Percentiles rank a stretch among this genome's conserved stretches.
phyloP scores from a whole-genome alignment of 2,888 invertebrate species.

The Nomada hirtipes region DNA sequence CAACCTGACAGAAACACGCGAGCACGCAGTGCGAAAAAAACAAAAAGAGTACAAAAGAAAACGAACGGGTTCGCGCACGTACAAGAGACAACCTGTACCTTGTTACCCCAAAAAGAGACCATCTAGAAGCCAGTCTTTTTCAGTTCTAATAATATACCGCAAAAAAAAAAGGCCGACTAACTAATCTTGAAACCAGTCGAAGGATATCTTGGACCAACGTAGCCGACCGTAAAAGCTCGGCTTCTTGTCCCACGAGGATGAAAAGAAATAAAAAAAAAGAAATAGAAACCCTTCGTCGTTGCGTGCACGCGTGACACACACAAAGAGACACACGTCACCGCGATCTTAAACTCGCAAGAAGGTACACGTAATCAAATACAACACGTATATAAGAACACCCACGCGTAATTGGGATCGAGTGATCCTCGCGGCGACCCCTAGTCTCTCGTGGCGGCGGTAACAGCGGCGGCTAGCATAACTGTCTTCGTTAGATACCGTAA shows the following conservation, averaged over 20 bases:
- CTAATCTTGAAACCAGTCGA: neutral
- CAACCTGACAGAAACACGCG: neutral
- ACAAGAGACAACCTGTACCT: neutral
- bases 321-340: neutral
- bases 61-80: neutral
- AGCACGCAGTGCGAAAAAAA: neutral
- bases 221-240: too few relatives aligned
- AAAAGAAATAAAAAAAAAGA: too few relatives aligned
- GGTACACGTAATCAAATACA: neutral
- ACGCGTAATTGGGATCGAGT: slow-evolving; percentile 15
- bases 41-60: neutral
- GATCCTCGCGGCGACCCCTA: slow-evolving; percentile 35
- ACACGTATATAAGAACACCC: neutral
- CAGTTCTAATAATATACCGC: neutral
- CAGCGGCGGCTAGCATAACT: slow-evolving; percentile 68
- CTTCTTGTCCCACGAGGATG: neutral
- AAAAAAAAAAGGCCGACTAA: neutral
- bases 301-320: neutral
- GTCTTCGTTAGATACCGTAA: slow-evolving; percentile 72
- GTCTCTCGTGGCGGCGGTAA: slow-evolving; percentile 21
- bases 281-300: neutral
- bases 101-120: too few relatives aligned
- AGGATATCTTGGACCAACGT: neutral
- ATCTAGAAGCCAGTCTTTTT: neutral
- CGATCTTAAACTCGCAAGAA: too few relatives aligned